phyloP scores from a whole-genome alignment of 2,888 invertebrate genomes.

The Anthrax anthrax region DNA sequence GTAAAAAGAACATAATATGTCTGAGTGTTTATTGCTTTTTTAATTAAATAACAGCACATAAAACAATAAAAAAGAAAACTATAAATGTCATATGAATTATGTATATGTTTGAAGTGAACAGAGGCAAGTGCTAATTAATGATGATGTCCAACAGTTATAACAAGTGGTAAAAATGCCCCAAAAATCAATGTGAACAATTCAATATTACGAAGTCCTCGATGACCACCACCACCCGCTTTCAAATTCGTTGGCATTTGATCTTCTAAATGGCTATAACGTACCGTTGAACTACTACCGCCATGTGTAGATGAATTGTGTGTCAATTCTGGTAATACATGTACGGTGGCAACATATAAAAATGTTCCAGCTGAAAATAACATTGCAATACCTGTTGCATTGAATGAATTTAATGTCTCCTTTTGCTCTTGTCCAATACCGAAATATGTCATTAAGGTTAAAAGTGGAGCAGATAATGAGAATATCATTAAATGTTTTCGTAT shows the following conservation, averaged over 20 bases:
- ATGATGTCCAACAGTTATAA: conserved; percentile 85
- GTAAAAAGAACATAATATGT: too few relatives aligned
- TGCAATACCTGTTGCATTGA: conserved; percentile 89
- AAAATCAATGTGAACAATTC: conserved; percentile 73
- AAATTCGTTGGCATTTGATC: conserved; percentile 18
- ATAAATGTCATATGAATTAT: too few relatives aligned
- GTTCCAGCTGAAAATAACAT: conserved; percentile 99
- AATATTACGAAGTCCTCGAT: conserved; percentile 49
- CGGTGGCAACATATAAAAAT: conserved; percentile 96
- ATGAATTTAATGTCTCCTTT: conserved; percentile 74
- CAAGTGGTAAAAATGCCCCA: conserved; percentile 75
- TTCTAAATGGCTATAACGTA: conserved; percentile 15
- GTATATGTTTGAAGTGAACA: too few relatives aligned
- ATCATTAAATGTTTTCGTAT: conserved; percentile 81
- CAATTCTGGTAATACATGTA: conserved; percentile 93
- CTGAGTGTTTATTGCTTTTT: too few relatives aligned
- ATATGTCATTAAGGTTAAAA: conserved; percentile 79
- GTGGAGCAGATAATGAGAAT: conserved; percentile 86
- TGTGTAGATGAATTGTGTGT: conserved; percentile 41
- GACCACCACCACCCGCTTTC: conserved; percentile 17
- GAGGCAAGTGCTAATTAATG: too few relatives aligned
- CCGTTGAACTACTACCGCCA: conserved; percentile 2
- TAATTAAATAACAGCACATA: too few relatives aligned
- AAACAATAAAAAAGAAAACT: too few relatives aligned
- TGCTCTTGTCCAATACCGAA: conserved; percentile 87